Evolutionary conservation across 2,113 vertebrate genomes (phyloP).

Genomic region (Falco punctatus): DNA sequence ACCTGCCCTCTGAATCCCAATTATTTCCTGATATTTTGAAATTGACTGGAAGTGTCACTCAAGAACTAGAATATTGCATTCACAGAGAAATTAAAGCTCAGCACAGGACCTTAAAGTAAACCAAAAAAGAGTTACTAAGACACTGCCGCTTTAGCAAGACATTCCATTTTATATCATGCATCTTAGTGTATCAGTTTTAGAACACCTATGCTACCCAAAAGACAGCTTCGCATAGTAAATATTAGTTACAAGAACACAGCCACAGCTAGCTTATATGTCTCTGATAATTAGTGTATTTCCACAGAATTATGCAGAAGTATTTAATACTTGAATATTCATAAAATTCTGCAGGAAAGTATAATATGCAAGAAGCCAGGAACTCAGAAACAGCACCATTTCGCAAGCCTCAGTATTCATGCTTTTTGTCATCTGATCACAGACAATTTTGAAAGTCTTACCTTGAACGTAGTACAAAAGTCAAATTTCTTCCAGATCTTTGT

Average conservation of each 20-base stretch:
- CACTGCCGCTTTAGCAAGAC: neutral
- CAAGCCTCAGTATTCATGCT: neutral
- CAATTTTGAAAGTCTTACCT: neutral
- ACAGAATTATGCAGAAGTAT: neutral
- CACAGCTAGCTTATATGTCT: neutral
- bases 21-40: neutral
- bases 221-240: neutral
- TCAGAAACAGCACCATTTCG: neutral
- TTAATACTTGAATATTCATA: neutral
- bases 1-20: neutral
- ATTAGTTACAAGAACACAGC: neutral
- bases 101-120: neutral
- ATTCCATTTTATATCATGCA: neutral
- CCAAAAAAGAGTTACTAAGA: neutral
- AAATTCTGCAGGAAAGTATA: neutral
- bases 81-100: neutral
- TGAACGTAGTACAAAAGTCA: neutral
- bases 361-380: neutral
- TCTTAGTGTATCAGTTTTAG: neutral
- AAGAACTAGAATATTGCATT: neutral
- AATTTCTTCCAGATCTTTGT: conserved; percentile 1
- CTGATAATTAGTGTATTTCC: neutral
- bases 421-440: neutral
- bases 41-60: neutral
- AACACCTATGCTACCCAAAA: neutral